Base-by-base conservation (phyloP, 2,113 vertebrate genomes). In the Daboia siamensis region DNA sequence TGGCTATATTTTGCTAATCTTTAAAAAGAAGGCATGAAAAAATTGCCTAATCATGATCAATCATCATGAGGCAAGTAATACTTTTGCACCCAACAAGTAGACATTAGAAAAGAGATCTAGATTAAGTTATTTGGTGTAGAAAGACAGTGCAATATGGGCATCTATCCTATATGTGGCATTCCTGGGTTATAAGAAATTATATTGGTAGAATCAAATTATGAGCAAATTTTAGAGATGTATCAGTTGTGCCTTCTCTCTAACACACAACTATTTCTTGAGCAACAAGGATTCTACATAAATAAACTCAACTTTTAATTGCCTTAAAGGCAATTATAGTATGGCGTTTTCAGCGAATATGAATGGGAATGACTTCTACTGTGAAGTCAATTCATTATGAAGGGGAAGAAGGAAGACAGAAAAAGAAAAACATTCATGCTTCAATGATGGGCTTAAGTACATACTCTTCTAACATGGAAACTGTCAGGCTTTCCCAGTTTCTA, bases 281-380 rank as follows among this genome's bases (percentile, higher is more conserved):
- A 95, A 97, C 95, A 97, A 97, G 97, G 91, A 90, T 56, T 39
- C 4, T 88, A 91, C 95, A 96, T 96, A 94, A 94, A 92, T 96
- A 94, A 94, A 92, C 87, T 96, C 96, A 96, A 80, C 96, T 96
- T 95, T 94, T 91, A 92, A 96, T 96, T 95, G 96, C 96, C 95
- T 97, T 84, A 64, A 97, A 98, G 97, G 98, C 97, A 98, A 97
- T 97, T 96, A 93, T 96, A 87, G 97, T 97, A 97, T 91, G 94
- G 96, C 64, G 95, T 95, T 95, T 95, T 94, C 95, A 10, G 69
- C 52, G 95, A 96, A 96, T 95, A 95, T 95, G 89, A 89, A 17
- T 85, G 80, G 88, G 88, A 51, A 92, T 88, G 94, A 94, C n/a
- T 96, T 97, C 94, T 96, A 92, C 94, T 94, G 44, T 39, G 88